A percentile compares a stretch with the other conserved stretches of the same genome.
These are phyloP conservation scores for Drosophila paulistorum DNA, from an alignment of 1,140 invertebrate species.

Conservation along the genomic window DNA sequence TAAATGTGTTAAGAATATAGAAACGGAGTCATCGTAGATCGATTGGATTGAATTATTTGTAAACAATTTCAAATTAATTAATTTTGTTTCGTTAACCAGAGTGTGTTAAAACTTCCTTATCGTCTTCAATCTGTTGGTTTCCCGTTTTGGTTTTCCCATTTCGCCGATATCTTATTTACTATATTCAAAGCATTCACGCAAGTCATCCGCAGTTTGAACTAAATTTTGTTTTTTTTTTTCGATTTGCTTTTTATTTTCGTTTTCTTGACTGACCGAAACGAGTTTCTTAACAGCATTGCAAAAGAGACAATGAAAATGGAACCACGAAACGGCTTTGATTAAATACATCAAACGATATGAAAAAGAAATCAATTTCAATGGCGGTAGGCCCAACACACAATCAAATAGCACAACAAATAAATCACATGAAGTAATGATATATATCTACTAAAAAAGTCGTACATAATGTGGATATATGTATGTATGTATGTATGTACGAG, in stretches of 20 bases:
- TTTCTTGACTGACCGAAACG: constrained; percentile 55
- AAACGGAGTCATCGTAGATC: no score
- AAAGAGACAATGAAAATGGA: constrained; percentile 65
- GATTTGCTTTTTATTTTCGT: constrained; percentile 48
- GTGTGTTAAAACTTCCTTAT: not conserved
- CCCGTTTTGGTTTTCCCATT: constrained; percentile 10
- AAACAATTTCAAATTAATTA: no score
- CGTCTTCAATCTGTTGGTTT: not conserved
- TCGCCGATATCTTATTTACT: constrained; percentile 50
- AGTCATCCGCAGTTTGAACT: constrained; percentile 71
- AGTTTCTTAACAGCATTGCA: constrained; percentile 47
- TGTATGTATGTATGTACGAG: not conserved
- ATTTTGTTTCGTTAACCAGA: not conserved
- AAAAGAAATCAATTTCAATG: constrained; percentile 55
- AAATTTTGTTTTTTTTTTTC: constrained; percentile 61
- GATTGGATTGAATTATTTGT: no score
- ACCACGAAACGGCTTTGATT: constrained; percentile 45
- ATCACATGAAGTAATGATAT: constrained; percentile 33
- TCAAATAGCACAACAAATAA: constrained; percentile 31
- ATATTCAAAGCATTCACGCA: constrained; percentile 64
- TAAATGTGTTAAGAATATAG: no score
- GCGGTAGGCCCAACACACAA: constrained; percentile 37
- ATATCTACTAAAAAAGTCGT: not conserved
- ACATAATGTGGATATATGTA: not conserved
- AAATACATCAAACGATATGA: constrained; percentile 28